phyloP scores from a whole-genome alignment of 2,797 vertebrate genomes.

The Hypotaenidia okinawae region DNA sequence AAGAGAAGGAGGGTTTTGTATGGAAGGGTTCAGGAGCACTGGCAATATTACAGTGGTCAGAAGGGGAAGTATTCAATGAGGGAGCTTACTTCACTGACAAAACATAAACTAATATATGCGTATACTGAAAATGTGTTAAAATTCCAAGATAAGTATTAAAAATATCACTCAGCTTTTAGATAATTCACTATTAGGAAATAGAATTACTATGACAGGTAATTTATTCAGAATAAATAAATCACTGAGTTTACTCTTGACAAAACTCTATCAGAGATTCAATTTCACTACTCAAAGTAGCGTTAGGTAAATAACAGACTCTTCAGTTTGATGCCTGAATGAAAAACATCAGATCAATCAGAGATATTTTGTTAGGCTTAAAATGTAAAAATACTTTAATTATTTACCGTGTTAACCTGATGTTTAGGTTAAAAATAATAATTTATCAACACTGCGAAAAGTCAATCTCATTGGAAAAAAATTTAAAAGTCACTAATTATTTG shows the following conservation, averaged over 20 bases:
- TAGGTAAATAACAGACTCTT: not conserved
- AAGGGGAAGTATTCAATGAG: not conserved
- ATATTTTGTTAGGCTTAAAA: not conserved
- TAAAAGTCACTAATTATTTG: not conserved
- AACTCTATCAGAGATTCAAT: slow-evolving; percentile 5
- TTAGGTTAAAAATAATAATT: not conserved
- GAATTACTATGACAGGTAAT: not conserved
- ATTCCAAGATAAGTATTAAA: not conserved
- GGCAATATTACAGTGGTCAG: not conserved
- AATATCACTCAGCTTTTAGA: not conserved
- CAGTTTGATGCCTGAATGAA: not conserved
- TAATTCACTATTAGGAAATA: not conserved
- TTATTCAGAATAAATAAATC: slow-evolving; percentile 39
- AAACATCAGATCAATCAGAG: slow-evolving; percentile 6
- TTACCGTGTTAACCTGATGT: not conserved
- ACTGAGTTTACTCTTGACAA: not conserved
- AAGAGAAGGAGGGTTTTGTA: not conserved
- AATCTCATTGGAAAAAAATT: not conserved
- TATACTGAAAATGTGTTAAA: not conserved
- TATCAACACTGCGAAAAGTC: not conserved
- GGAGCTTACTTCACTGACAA: not conserved
- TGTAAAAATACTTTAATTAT: slow-evolving; percentile 4
- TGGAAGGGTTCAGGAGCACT: not conserved
- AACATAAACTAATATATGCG: not conserved
- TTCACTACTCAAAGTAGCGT: slow-evolving; percentile 5